Percentiles rank a stretch among this genome's conserved stretches.
phyloP scores from a whole-genome alignment of 2,113 vertebrate species.

The Lutjanus erythropterus region DNA sequence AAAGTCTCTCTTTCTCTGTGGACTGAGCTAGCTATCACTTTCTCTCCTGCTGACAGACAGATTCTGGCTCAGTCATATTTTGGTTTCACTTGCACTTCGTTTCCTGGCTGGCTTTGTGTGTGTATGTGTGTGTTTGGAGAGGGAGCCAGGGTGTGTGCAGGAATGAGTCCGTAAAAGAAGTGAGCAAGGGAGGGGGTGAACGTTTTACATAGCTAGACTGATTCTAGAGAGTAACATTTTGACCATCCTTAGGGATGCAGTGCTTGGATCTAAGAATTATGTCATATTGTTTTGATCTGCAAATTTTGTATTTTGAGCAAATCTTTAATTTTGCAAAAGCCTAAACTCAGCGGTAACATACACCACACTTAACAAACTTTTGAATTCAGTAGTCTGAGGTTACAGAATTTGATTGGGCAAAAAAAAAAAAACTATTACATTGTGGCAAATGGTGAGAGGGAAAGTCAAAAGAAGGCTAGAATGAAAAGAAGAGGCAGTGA shows the following conservation, averaged over 20 bases:
- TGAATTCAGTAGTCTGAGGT: background rate
- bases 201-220: background rate
- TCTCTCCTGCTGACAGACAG: conserved; percentile 23
- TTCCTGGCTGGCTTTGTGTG: conserved; percentile 35
- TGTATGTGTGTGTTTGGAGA: background rate
- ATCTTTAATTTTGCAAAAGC: background rate
- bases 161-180: background rate
- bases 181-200: background rate
- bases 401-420: background rate
- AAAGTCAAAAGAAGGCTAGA: background rate
- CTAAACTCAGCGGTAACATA: background rate
- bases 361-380: background rate
- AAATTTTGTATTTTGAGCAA: background rate
- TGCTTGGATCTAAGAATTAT: background rate
- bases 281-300: background rate
- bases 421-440: no score
- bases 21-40: conserved; percentile 20
- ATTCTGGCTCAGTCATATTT: conserved; percentile 34
- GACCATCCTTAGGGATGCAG: background rate
- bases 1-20: background rate
- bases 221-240: background rate
- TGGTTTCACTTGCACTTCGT: conserved; percentile 31
- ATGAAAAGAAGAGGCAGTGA: conserved; percentile 28
- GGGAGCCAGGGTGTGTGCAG: background rate
- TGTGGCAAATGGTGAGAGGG: background rate